These are phyloP conservation scores for Ophioninae sp. DNA, from an alignment of 2,888 invertebrate genomes.

Conservation along the genomic window DNA sequence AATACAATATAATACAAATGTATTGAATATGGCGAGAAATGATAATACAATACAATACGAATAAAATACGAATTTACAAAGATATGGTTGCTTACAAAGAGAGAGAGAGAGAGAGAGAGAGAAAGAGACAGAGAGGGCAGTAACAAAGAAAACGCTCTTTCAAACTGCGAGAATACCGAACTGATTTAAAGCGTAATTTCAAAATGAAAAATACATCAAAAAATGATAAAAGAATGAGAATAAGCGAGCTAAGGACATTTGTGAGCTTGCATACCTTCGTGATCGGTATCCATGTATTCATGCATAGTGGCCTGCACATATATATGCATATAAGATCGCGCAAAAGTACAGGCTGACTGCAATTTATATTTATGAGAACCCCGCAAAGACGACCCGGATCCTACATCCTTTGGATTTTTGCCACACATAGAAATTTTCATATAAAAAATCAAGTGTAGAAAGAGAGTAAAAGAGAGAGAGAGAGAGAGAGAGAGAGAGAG, in stretches of 20 bases:
- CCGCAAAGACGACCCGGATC: conserved; percentile 12
- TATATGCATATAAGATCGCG: conserved; percentile 2
- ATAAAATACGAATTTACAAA: too few relatives aligned
- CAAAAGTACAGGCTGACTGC: conserved; percentile 27
- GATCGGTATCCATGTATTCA: not conserved
- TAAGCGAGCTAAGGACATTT: conserved; percentile 1
- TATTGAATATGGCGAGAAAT: too few relatives aligned
- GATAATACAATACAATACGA: too few relatives aligned
- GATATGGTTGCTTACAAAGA: not conserved
- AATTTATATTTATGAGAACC: conserved; percentile 66
- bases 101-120: not conserved
- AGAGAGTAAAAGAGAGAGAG: not conserved
- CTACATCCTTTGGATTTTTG: conserved; percentile 20
- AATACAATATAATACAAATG: not conserved
- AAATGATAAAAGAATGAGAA: not conserved
- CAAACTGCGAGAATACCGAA: not conserved
- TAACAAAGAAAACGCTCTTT: not conserved
- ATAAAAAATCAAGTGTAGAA: not conserved
- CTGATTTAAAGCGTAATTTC: not conserved
- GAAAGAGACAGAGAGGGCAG: not conserved
- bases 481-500: not conserved
- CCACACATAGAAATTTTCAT: not conserved
- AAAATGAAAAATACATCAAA: not conserved
- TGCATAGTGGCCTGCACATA: not conserved
- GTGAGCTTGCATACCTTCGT: conserved; percentile 38